Evolutionary conservation across 2,797 vertebrate species (phyloP).

Genomic region (Perdix hodgsoniae): DNA sequence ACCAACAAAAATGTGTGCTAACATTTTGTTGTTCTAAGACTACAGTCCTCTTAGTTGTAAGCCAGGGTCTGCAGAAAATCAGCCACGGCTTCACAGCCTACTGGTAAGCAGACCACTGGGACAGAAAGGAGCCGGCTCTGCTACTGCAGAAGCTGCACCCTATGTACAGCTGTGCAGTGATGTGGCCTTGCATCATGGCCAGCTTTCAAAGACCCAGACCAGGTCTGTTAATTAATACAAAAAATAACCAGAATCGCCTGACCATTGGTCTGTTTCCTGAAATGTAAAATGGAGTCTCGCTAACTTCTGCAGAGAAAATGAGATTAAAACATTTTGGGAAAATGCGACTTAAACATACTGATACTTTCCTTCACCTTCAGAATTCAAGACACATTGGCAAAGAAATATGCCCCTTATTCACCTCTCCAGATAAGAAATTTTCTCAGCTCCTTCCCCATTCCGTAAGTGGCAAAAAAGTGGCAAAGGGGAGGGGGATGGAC

Average conservation of each 20-base stretch:
- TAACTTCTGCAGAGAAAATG: not conserved
- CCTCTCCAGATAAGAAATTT: not conserved
- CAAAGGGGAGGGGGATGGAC: fast-evolving
- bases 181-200: not conserved
- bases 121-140: not conserved
- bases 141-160: fast-evolving
- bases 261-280: not conserved
- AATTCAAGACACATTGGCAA: not conserved
- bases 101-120: not conserved
- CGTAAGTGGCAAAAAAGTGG: not conserved
- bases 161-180: not conserved
- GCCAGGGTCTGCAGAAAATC: not conserved
- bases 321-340: not conserved
- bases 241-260: not conserved
- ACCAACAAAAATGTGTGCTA: not conserved
- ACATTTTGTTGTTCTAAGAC: not conserved
- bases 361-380: not conserved
- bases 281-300: not conserved
- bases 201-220: not conserved
- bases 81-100: fast-evolving
- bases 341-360: not conserved
- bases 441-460: not conserved
- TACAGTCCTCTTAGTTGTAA: not conserved
- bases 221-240: fast-evolving
- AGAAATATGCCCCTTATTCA: not conserved